Evolutionary conservation across 2,797 vertebrate species (phyloP).

Genomic region (Anguilla pacifica): DNA sequence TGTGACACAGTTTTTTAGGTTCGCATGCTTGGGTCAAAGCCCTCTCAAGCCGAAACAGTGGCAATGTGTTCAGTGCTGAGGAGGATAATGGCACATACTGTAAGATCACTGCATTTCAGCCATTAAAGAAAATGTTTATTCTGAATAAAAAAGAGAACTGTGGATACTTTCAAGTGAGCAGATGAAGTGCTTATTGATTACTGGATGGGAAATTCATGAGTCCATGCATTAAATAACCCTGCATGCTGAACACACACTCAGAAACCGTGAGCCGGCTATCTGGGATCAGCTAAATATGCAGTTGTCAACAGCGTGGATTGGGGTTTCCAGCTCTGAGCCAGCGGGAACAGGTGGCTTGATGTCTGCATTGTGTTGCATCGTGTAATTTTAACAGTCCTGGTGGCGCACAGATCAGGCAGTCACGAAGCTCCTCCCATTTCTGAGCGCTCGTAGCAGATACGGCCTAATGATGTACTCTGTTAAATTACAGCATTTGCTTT

Average conservation of each 20-base stretch:
- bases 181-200: background rate
- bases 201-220: background rate
- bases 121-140: background rate
- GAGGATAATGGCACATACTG: background rate
- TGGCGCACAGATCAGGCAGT: background rate
- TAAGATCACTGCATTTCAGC: background rate
- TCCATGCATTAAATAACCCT: background rate
- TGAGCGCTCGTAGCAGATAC: background rate
- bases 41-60: background rate
- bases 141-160: background rate
- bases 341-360: background rate
- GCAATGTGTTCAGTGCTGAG: background rate
- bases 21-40: background rate
- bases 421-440: background rate
- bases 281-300: background rate
- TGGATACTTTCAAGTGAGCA: background rate
- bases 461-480: background rate
- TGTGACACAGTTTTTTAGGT: background rate
- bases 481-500: background rate
- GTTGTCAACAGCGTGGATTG: background rate
- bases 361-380: background rate
- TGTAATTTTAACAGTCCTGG: slow-evolving; percentile 1
- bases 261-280: background rate
- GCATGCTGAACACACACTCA: background rate
- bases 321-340: background rate